Evolutionary conservation across 2,797 vertebrate species (phyloP).

Genomic region (Echeneis naucrates): DNA sequence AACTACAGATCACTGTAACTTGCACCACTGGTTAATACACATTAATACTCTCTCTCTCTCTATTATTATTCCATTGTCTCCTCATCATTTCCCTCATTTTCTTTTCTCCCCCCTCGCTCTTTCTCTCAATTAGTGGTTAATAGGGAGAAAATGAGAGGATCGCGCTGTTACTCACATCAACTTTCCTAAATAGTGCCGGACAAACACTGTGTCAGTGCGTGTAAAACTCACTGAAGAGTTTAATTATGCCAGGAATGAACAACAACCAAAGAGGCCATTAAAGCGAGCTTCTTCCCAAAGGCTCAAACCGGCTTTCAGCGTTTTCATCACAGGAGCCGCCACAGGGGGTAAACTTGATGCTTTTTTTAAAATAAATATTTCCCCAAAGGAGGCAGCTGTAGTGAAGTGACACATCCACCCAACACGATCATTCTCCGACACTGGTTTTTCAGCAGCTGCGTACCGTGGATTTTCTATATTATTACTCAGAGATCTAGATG

Average conservation of each 20-base stretch:
- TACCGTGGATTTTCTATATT: neutral
- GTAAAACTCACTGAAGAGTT: constrained; percentile 44
- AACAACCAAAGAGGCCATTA: constrained; percentile 5
- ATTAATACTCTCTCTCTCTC: constrained; percentile 53
- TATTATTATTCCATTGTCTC: constrained; percentile 50
- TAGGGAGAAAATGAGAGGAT: constrained; percentile 74
- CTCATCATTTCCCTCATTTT: constrained; percentile 59
- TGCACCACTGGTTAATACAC: constrained; percentile 76
- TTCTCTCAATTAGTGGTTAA: constrained; percentile 80
- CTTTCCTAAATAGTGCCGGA: constrained; percentile 62
- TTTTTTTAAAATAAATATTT: neutral
- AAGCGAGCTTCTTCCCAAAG: neutral
- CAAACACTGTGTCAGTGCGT: constrained; percentile 54
- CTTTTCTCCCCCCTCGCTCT: constrained; percentile 39
- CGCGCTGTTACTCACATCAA: constrained; percentile 60
- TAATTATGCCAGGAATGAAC: constrained; percentile 46
- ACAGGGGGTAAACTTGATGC: neutral
- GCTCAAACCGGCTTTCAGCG: neutral
- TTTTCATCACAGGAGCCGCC: neutral
- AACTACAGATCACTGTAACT: constrained; percentile 79
- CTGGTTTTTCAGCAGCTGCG: neutral
- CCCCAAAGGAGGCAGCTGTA: too few relatives aligned
- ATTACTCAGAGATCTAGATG: constrained; percentile 23
- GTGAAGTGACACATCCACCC: constrained; percentile 5
- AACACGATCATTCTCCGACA: too few relatives aligned